phyloP scores from a whole-genome alignment of 2,888 invertebrate species.

The Lymantria dispar region DNA sequence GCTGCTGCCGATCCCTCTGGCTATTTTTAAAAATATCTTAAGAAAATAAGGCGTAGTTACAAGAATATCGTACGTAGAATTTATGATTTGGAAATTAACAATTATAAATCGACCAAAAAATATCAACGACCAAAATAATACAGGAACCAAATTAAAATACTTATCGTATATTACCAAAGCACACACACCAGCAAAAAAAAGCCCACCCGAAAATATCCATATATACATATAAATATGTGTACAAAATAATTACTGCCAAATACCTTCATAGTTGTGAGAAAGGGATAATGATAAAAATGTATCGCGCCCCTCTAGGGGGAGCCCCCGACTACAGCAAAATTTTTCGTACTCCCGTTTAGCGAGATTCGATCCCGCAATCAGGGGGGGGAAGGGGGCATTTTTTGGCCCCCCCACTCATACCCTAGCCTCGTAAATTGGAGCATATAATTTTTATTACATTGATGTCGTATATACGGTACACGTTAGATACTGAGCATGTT shows the following conservation, averaged over 20 bases:
- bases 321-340: slow-evolving; percentile 54
- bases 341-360: slow-evolving; percentile 73
- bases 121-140: neutral
- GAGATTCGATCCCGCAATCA: slow-evolving; percentile 80
- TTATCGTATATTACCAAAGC: slow-evolving; percentile 1
- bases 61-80: too few relatives aligned
- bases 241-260: slow-evolving; percentile 68
- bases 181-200: slow-evolving; percentile 20
- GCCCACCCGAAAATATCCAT: slow-evolving; percentile 34
- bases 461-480: slow-evolving; percentile 70
- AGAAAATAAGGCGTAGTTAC: too few relatives aligned
- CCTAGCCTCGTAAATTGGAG: slow-evolving; percentile 78
- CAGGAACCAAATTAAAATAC: slow-evolving; percentile 1
- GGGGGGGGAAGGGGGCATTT: slow-evolving; percentile 69
- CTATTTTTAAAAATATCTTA: too few relatives aligned
- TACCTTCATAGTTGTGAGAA: slow-evolving; percentile 71
- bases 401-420: slow-evolving; percentile 52
- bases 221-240: slow-evolving; percentile 47
- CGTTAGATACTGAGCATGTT: slow-evolving; percentile 42
- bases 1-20: too few relatives aligned
- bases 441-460: slow-evolving; percentile 82
- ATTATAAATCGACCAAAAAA: neutral
- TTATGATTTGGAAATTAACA: too few relatives aligned
- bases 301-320: slow-evolving; percentile 55
- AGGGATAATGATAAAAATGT: slow-evolving; percentile 78